Evolutionary conservation across 2,888 invertebrate genomes (phyloP).

Genomic region (Acronicta alni): DNA sequence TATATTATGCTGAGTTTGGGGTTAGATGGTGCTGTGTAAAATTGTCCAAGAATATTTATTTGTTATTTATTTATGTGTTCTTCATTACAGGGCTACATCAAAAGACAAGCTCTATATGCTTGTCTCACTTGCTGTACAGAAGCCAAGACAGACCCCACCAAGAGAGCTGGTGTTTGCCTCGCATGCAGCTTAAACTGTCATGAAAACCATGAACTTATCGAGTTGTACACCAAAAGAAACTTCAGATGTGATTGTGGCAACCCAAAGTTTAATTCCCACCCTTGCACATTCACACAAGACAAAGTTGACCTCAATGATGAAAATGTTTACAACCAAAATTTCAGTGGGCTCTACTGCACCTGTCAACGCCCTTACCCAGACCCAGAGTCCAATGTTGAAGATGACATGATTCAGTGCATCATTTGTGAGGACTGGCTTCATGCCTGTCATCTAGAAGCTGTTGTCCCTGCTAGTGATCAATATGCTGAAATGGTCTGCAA

Average conservation of each 20-base stretch:
- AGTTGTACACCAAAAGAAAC: constrained; percentile 98
- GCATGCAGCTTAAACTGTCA: constrained; percentile 98
- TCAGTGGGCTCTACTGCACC: constrained; percentile 96
- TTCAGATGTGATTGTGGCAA: constrained; percentile 99
- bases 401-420: constrained; percentile 98
- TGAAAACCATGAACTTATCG: constrained; percentile 97
- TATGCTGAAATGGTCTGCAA: constrained; percentile 96
- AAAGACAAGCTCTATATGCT: constrained; percentile 97
- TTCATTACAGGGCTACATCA: constrained; percentile 94
- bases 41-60: too few species aligned
- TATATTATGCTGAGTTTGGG: too few species aligned
- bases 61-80: too few species aligned
- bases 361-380: constrained; percentile 98
- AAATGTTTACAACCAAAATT: constrained; percentile 98
- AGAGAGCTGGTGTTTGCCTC: constrained; percentile 96
- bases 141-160: constrained; percentile 87
- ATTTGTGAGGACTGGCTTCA: constrained; percentile 99
- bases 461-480: constrained; percentile 88
- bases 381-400: constrained; percentile 93
- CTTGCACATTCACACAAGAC: constrained; percentile 91
- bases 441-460: constrained; percentile 92
- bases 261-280: constrained; percentile 91
- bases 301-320: constrained; percentile 91
- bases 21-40: too few species aligned
- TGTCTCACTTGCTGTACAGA: constrained; percentile 96